Evolutionary conservation across 2,113 vertebrate species (phyloP).

Genomic region (Shinisaurus crocodilurus): DNA sequence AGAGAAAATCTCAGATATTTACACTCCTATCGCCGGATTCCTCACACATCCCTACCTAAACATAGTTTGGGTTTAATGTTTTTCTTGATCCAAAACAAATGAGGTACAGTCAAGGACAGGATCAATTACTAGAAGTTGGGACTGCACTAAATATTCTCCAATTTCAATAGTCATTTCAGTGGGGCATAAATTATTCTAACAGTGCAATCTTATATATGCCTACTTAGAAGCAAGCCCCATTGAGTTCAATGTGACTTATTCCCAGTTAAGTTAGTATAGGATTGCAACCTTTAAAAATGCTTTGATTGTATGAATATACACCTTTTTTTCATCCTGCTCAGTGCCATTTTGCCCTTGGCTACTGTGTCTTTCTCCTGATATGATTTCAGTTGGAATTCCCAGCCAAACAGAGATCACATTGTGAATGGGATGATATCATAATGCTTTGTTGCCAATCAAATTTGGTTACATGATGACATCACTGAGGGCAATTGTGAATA

Average conservation of each 20-base stretch:
- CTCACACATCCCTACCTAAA: too few species aligned
- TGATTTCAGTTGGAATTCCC: neutral
- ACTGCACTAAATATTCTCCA: neutral
- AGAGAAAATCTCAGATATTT: too few species aligned
- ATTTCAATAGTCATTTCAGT: neutral
- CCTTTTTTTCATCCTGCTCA: neutral
- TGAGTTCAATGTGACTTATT: neutral
- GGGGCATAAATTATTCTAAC: neutral
- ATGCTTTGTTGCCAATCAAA: neutral
- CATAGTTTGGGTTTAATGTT: conserved; percentile 28
- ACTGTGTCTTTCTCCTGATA: neutral
- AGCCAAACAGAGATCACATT: neutral
- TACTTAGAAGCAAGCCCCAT: neutral
- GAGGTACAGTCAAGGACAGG: neutral
- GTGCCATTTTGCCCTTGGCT: neutral
- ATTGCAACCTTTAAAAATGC: neutral
- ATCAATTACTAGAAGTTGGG: neutral
- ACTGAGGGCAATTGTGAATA: neutral
- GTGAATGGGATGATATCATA: neutral
- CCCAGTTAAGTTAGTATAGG: neutral
- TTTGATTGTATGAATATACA: neutral
- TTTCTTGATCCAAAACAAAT: neutral
- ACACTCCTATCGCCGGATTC: too few species aligned
- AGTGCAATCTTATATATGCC: neutral
- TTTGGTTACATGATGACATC: neutral